Percentiles rank a stretch among this genome's conserved stretches.
Conservation (phyloP, 2,797 vertebrate species). For the Apodemus agrarius region DNA sequence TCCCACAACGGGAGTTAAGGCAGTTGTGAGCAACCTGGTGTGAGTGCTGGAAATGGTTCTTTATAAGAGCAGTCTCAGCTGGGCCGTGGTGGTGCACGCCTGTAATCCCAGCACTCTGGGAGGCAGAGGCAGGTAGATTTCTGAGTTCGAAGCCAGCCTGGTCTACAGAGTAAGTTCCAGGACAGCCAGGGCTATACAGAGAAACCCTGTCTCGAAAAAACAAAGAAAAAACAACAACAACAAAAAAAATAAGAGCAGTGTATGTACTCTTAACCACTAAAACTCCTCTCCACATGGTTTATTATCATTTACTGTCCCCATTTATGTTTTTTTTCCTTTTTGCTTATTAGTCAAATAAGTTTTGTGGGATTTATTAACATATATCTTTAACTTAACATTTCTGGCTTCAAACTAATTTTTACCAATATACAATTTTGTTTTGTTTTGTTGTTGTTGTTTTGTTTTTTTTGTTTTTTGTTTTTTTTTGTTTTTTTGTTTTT, state of each 20-base stretch:
- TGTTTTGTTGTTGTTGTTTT: too few relatives aligned
- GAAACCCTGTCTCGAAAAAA: too few relatives aligned
- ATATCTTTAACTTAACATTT: background rate
- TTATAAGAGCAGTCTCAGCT: background rate
- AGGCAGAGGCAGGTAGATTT: too few relatives aligned
- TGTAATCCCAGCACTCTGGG: too few relatives aligned
- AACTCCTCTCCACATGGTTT: too few relatives aligned
- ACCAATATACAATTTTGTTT: background rate
- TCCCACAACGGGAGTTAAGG: background rate
- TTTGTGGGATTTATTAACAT: background rate
- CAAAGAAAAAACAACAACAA: too few relatives aligned
- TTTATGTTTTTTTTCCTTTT: background rate
- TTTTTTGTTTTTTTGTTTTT: too few relatives aligned
- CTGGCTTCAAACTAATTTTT: slow-evolving; percentile 13
- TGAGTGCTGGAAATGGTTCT: background rate
- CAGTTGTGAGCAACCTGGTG: background rate
- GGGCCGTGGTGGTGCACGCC: too few relatives aligned
- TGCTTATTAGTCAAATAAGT: background rate
- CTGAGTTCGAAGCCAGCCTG: too few relatives aligned
- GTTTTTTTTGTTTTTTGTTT: too few relatives aligned
- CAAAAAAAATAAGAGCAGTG: background rate
- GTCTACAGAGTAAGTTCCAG: too few relatives aligned
- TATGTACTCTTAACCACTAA: background rate
- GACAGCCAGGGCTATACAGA: too few relatives aligned
- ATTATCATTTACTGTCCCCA: background rate